Base-by-base conservation (phyloP, 2,888 invertebrate species). In the Platycheirus albimanus region DNA sequence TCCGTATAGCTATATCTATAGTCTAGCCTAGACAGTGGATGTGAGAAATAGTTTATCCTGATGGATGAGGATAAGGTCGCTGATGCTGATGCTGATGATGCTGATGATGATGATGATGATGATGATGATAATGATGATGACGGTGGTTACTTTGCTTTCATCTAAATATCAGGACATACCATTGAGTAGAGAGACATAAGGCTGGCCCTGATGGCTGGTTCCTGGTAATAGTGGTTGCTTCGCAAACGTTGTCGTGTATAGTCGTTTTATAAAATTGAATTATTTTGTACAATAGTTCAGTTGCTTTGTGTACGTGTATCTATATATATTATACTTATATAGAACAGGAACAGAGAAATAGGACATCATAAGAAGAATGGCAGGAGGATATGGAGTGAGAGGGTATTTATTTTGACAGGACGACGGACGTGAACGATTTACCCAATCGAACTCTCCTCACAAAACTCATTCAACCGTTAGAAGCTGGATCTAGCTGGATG, bases 371-470 rank as follows among this genome's bases (percentile, higher is more conserved):
- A 61, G 52, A 43, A 51, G 33, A 36, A 7, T 30, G 24, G 30
- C 38, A 43, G 13, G 8, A 38, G 36, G 52, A 45, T 38, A 63
- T 15, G 36, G 28, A 61, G 19, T 38, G 74, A 36, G 67, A 45
- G 45, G 52, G 61, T 81, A 76, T 76, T 76, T 71, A 81, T 67
- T 81, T 81, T 67, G 81, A 81, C 70, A 76, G 76, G 52, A 76
- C 63, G 56, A 71, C 28, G 71, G 47, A 81, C 70, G 70, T 80
- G 70, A 76, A 61, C 58, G 71, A 71, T 76, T 64, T 71, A 45
- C 33, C 76, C 58, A 76, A 76, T 81, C 77, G 61, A 71, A 81
- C 45, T 52, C 17, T 49, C 17, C 43, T 63, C 69, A 70, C 38
- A 71, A n/a, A 77, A 20, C 19, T 24, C 36, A 54, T 24, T 41